Conservation (phyloP, 2,888 invertebrate genomes). For the Leucophenga montana region DNA sequence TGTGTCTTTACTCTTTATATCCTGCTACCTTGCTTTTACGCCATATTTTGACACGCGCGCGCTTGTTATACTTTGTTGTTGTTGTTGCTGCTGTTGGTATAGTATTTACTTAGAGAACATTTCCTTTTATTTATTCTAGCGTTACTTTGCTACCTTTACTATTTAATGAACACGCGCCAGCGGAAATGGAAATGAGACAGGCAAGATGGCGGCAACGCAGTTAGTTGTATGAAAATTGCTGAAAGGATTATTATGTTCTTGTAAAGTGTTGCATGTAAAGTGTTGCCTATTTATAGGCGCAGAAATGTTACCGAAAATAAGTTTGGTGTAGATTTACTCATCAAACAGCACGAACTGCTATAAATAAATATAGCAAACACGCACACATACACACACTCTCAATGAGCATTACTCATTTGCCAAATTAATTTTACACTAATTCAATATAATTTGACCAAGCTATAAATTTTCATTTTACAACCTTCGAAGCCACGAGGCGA, state of each 20-base stretch:
- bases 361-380: not conserved
- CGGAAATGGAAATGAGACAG: no score
- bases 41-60: no score
- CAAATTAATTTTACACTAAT: slow-evolving; percentile 19
- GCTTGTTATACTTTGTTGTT: no score
- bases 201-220: no score
- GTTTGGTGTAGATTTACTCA: not conserved
- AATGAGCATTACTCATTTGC: not conserved
- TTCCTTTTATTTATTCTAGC: slow-evolving; percentile 28
- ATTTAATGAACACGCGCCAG: slow-evolving; percentile 49
- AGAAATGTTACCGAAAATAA: not conserved
- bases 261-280: not conserved
- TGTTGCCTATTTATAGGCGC: slow-evolving; percentile 37
- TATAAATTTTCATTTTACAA: slow-evolving; percentile 23
- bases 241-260: slow-evolving; percentile 16
- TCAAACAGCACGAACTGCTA: not conserved
- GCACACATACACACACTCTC: not conserved
- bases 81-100: not conserved
- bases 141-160: slow-evolving; percentile 42
- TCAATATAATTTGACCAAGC: slow-evolving; percentile 7
- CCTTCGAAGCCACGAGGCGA: no score
- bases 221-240: no score
- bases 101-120: not conserved
- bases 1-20: no score
- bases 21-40: not conserved